A percentile compares a stretch with the other conserved stretches of the same genome.
phyloP scores from a whole-genome alignment of 1,140 invertebrate species.

The Phthorimaea operculella region DNA sequence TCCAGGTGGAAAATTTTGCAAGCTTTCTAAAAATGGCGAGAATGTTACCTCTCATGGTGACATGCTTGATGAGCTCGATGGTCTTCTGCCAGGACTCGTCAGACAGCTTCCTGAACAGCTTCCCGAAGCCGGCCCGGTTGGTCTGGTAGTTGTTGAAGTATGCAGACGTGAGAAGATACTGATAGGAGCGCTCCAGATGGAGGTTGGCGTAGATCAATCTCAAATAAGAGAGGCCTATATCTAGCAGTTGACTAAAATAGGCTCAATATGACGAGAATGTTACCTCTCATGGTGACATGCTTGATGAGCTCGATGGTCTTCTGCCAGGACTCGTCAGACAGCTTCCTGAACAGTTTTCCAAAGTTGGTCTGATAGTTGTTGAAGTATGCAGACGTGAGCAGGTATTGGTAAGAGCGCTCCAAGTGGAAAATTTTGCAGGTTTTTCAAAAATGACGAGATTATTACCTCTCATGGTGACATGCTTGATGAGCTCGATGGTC shows the following conservation, averaged over 20 bases:
- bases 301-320: constrained; percentile 80
- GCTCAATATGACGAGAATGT: too few species aligned
- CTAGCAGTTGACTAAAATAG: too few species aligned
- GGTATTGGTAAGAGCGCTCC: constrained; percentile 76
- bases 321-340: constrained; percentile 80
- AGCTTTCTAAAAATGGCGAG: too few species aligned
- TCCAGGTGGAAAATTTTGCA: constrained; percentile 75
- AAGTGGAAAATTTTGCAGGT: too few species aligned
- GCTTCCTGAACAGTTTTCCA: constrained; percentile 75
- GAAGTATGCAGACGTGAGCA: constrained; percentile 81
- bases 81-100: constrained; percentile 79
- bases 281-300: constrained; percentile 79
- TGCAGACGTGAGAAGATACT: constrained; percentile 79
- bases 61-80: constrained; percentile 80
- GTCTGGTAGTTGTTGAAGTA: constrained; percentile 82
- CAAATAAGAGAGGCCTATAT: too few species aligned
- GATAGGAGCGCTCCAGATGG: constrained; percentile 76
- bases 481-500: constrained; percentile 79
- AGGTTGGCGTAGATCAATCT: too few species aligned
- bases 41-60: constrained; percentile 79
- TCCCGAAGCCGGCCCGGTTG: constrained; percentile 80
- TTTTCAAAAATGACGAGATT: too few species aligned
- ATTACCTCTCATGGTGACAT: constrained; percentile 79
- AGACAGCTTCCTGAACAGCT: constrained; percentile 77
- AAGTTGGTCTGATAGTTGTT: constrained; percentile 83